Evolutionary conservation across 2,113 vertebrate species (phyloP).

Genomic region (Eubucco bourcierii): DNA sequence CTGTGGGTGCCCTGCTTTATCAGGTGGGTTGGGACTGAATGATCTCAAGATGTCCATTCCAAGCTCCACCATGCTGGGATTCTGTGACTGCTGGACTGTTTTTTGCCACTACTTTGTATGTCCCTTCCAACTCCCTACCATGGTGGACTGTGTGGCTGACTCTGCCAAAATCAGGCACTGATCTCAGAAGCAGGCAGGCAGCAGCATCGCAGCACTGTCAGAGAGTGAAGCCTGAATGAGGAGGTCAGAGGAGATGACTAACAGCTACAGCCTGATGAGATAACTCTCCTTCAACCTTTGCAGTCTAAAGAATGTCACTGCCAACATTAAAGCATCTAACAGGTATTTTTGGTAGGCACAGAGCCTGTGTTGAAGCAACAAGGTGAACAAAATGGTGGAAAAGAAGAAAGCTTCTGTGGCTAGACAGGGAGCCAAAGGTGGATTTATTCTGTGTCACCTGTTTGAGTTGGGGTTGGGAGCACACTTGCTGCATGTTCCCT

Average conservation of each 20-base stretch:
- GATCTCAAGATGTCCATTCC: no score
- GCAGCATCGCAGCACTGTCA: background rate
- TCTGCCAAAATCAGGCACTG: background rate
- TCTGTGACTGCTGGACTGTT: no score
- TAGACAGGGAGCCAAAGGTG: background rate
- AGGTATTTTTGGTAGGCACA: rapidly evolving
- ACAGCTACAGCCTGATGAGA: background rate
- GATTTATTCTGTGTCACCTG: background rate
- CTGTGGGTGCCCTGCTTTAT: no score
- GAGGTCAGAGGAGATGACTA: background rate
- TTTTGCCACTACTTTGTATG: no score
- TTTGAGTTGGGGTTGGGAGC: background rate
- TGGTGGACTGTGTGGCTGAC: background rate
- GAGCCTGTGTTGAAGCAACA: background rate
- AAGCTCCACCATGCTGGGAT: no score
- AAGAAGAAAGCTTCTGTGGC: background rate
- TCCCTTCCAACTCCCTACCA: no score
- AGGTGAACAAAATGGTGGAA: background rate
- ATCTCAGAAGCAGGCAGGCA: background rate
- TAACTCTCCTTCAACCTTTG: background rate
- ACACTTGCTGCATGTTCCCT: rapidly evolving
- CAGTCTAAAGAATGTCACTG: background rate
- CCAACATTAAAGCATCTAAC: background rate
- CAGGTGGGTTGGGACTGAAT: no score
- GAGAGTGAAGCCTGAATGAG: background rate